phyloP scores from a whole-genome alignment of 2,888 invertebrate species.

The Diarsia brunnea region DNA sequence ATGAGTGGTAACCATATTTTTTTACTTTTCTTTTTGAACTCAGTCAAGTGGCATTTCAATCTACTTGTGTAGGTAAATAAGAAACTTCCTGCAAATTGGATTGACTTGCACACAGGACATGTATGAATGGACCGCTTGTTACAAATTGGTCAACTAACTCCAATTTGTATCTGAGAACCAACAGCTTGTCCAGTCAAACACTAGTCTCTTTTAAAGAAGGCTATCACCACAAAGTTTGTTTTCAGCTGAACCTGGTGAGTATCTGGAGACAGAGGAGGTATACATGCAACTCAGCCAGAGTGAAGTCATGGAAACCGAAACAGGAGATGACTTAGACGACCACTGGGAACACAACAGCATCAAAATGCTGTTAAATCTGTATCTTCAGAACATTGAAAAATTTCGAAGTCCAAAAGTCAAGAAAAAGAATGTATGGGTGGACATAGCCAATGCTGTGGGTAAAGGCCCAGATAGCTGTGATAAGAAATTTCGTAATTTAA shows the following conservation, averaged over 20 bases:
- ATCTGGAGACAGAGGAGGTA: constrained; percentile 78
- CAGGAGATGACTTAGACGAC: constrained; percentile 82
- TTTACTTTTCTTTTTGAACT: constrained; percentile 32
- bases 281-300: constrained; percentile 79
- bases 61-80: constrained; percentile 21
- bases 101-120: constrained; percentile 43
- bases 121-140: constrained; percentile 47
- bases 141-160: constrained; percentile 47
- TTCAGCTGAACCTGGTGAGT: constrained; percentile 80
- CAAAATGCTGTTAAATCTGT: constrained; percentile 78
- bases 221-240: constrained; percentile 70
- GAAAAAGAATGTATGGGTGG: constrained; percentile 87
- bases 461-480: constrained; percentile 86
- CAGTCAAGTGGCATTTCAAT: constrained; percentile 21
- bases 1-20: constrained; percentile 65
- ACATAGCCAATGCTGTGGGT: constrained; percentile 81
- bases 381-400: constrained; percentile 83
- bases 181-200: constrained; percentile 29
- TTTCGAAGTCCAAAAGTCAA: constrained; percentile 87
- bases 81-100: constrained; percentile 56
- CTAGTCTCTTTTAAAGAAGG: constrained; percentile 20
- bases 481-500: constrained; percentile 87
- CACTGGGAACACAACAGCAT: constrained; percentile 85
- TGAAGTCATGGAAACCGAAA: constrained; percentile 78
- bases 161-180: constrained; percentile 42